Base-by-base conservation (phyloP, 1,140 invertebrate species). In the Pseudomyrmex dendroicus region DNA sequence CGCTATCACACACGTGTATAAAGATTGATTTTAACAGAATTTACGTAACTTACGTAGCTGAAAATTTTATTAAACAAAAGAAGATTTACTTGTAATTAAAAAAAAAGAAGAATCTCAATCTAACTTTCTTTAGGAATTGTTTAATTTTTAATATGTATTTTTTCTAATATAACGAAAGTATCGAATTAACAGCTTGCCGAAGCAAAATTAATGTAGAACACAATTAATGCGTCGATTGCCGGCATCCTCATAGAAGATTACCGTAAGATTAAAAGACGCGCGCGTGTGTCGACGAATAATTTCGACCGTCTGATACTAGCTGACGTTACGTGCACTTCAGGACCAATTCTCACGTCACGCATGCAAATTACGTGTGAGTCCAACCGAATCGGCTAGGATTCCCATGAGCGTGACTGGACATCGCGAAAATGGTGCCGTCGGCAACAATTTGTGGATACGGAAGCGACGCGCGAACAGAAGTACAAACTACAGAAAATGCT, bases 291-390 rank as follows among this genome's bases (percentile, higher is more conserved):
- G 76, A 59, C 76, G 66, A 80, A 80, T 80, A 80, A 80, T 80
- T n/a, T 54, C 44, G 52, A 54, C 12, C 22, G 20, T 50, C 22
- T 44, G 54, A 61, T 22, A 59, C 46, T 59, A 46, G n/a, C 63
- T 57, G 64, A 70, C 54, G 66, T 80, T 70, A 80, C 76, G 76
- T 35, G 76, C 66, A 59, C 66, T 80, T 70, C 54, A 72, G 76
- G 44, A 61, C 66, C 66, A 70, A 80, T 80, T 80, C 76, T 70
- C 20, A 44, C 66, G 44, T 70, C 54, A 22, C 44, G n/a, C 52
- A 78, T 80, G 76, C 54, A 80, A 80, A 80, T 80, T 72, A 72
- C 66, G 63, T 8, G 25, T 20, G 50, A 57, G 35, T 70, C 64
- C 64, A 17, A 20, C 8, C 64, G 56, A 72, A 70, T 68, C 76